Conservation (phyloP, 2,113 vertebrate species). For the Austrofundulus limnaeus region DNA sequence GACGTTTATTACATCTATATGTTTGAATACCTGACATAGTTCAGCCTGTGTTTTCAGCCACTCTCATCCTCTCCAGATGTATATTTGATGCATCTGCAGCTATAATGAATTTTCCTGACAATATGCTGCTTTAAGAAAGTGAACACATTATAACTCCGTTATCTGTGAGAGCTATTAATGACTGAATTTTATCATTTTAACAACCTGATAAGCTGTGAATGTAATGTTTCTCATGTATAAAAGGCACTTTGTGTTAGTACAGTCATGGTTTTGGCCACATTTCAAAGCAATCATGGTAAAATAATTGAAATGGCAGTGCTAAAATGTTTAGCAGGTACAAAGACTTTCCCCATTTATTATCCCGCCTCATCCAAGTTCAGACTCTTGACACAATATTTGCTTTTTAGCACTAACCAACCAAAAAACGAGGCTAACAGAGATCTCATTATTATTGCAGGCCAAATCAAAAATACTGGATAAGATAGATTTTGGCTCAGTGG, state of each 20-base stretch:
- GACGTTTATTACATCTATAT: background rate
- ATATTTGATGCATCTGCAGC: background rate
- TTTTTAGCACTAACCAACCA: too few species aligned
- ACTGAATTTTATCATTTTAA: background rate
- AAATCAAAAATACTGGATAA: background rate
- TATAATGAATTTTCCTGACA: background rate
- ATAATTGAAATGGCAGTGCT: background rate
- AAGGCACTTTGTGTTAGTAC: background rate
- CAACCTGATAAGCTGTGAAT: background rate
- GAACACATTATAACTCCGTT: background rate
- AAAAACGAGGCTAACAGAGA: background rate
- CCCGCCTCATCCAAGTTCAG: background rate
- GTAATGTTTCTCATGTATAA: background rate
- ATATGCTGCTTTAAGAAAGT: background rate
- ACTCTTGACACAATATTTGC: background rate
- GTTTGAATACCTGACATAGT: too few species aligned
- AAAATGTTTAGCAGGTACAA: background rate
- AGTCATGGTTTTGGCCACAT: background rate
- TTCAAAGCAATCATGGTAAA: background rate
- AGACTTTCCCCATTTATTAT: background rate
- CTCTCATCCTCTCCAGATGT: background rate
- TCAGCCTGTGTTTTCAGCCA: background rate
- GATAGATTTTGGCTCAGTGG: conserved; percentile 1
- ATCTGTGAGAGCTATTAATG: too few species aligned
- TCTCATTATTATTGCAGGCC: background rate